phyloP scores from a whole-genome alignment of 2,113 vertebrate species.

The Microtus pennsylvanicus region DNA sequence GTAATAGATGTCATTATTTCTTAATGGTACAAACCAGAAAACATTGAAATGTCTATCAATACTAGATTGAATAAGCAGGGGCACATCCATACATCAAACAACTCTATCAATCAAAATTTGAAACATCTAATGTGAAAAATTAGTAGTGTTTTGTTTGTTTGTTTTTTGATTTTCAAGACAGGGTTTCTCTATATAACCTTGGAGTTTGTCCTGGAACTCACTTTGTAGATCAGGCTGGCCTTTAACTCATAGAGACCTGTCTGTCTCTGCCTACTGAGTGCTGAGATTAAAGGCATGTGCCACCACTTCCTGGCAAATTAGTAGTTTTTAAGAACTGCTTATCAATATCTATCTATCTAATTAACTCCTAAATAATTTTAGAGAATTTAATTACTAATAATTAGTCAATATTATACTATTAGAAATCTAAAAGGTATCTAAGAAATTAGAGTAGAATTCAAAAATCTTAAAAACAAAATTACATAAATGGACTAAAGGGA shows the following conservation, averaged over 20 bases:
- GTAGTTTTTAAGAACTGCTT: neutral
- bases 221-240: too few species aligned
- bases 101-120: neutral
- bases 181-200: too few species aligned
- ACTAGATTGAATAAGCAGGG: neutral
- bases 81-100: neutral
- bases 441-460: neutral
- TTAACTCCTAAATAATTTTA: too few species aligned
- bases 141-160: neutral
- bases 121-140: neutral
- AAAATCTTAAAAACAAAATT: neutral
- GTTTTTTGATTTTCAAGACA: too few species aligned
- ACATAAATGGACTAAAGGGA: neutral
- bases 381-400: conserved; percentile 22
- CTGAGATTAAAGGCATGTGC: too few species aligned
- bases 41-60: neutral
- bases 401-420: neutral
- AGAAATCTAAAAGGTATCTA: too few species aligned
- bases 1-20: neutral
- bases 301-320: neutral
- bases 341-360: neutral
- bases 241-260: too few species aligned
- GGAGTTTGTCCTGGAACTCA: too few species aligned
- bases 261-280: too few species aligned
- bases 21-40: neutral